Evolutionary conservation across 2,113 vertebrate genomes (phyloP).

Genomic region (Peromyscus californicus): DNA sequence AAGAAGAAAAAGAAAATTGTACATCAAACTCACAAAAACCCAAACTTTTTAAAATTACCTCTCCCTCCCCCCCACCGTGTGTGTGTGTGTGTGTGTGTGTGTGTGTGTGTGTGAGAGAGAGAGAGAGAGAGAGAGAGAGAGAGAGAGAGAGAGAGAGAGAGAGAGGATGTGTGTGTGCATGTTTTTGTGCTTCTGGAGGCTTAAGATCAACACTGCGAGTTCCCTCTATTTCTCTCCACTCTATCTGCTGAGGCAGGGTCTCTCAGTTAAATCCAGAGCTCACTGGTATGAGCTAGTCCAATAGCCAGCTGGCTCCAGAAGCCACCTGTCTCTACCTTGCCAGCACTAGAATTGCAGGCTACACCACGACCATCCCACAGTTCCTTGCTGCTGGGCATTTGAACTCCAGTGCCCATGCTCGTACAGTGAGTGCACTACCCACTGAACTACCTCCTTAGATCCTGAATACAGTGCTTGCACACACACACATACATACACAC

Average conservation of each 20-base stretch:
- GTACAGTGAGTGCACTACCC: neutral
- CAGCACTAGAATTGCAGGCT: neutral
- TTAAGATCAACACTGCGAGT: rapidly evolving
- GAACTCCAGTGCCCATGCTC: neutral
- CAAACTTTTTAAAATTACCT: neutral
- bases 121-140: neutral
- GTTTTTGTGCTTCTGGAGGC: neutral
- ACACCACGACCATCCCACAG: too few species aligned
- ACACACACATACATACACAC: neutral
- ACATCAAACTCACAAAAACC: neutral
- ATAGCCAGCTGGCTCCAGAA: neutral
- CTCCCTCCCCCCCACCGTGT: neutral
- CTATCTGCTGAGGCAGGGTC: neutral
- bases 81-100: neutral
- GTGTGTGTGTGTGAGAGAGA: neutral
- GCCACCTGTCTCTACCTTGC: neutral
- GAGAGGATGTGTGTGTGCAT: neutral
- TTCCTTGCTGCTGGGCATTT: neutral
- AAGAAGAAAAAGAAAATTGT: neutral
- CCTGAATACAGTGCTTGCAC: neutral
- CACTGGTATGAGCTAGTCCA: neutral
- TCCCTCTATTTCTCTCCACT: neutral
- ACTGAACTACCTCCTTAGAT: too few species aligned
- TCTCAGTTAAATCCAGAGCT: neutral
- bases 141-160: neutral